These are phyloP conservation scores for Himalopsyche japonica DNA, from an alignment of 2,888 invertebrate species.

Conservation along the genomic window DNA sequence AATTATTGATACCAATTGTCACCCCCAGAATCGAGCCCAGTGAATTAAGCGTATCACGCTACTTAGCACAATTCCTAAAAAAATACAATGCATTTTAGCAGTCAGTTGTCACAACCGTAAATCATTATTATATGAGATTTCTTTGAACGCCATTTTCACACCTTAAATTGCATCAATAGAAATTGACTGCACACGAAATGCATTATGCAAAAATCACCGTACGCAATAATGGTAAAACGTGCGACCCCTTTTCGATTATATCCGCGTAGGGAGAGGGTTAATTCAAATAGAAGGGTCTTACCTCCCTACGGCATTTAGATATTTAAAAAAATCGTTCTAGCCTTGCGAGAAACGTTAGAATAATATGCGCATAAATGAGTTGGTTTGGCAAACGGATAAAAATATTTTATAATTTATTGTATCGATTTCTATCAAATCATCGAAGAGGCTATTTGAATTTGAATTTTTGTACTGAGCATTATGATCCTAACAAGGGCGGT, in stretches of 20 bases:
- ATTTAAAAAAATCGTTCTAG: background rate
- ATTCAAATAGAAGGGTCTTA: background rate
- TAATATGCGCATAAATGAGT: background rate
- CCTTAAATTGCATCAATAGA: background rate
- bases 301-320: background rate
- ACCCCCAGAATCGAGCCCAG: background rate
- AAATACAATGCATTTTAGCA: background rate
- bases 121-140: background rate
- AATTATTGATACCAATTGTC: background rate
- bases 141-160: background rate
- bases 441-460: too few relatives aligned
- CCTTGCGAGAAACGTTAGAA: background rate
- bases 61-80: background rate
- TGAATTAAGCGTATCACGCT: background rate
- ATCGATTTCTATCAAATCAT: too few relatives aligned
- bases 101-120: background rate
- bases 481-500: too few relatives aligned
- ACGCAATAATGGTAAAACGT: background rate
- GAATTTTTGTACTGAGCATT: too few relatives aligned
- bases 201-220: background rate
- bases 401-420: too few relatives aligned
- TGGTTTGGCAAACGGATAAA: too few relatives aligned
- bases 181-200: background rate
- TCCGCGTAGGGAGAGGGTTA: background rate
- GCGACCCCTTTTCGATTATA: background rate